Percentiles rank a stretch among this genome's conserved stretches.
Conservation (phyloP, 2,797 vertebrate genomes). For the Ceyx erithaca region DNA sequence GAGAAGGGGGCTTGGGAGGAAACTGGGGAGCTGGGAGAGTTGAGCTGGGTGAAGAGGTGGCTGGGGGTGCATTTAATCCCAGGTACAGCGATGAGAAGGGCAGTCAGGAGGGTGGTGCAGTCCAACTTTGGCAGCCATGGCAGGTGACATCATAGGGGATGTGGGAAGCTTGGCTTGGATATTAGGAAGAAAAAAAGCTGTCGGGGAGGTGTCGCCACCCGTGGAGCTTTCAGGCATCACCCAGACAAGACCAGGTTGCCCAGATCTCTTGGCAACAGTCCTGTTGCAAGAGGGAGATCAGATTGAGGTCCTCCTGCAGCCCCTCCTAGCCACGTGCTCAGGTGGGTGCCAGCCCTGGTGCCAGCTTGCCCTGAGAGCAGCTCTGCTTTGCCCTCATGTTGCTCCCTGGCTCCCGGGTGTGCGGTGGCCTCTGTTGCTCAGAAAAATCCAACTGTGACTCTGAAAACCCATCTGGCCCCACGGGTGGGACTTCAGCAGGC, state of each 20-base stretch:
- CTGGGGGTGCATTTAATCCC: not conserved
- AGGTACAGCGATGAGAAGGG: fast-evolving
- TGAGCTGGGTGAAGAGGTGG: not conserved
- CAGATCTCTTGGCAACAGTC: not conserved
- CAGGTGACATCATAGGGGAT: not conserved
- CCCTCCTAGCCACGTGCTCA: fast-evolving
- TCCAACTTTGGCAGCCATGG: not conserved
- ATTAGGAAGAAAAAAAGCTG: not conserved
- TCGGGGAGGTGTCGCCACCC: not conserved
- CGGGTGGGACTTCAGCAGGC: not conserved
- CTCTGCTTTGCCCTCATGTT: not conserved
- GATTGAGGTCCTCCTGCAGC: not conserved
- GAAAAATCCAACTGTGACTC: not conserved
- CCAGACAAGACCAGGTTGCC: not conserved
- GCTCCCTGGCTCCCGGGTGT: not conserved
- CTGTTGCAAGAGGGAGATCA: not conserved
- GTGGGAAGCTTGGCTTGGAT: not conserved
- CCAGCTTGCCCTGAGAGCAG: fast-evolving
- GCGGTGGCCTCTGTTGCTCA: not conserved
- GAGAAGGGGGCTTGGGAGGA: not conserved
- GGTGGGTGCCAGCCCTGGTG: not conserved
- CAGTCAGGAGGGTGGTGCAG: not conserved
- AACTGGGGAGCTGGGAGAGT: not conserved
- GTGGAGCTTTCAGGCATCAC: not conserved
- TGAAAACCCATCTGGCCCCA: not conserved